A percentile compares a stretch with the other conserved stretches of the same genome.
These are phyloP conservation scores for Hippocampus zosterae DNA, from an alignment of 2,113 vertebrate genomes.

Conservation along the genomic window DNA sequence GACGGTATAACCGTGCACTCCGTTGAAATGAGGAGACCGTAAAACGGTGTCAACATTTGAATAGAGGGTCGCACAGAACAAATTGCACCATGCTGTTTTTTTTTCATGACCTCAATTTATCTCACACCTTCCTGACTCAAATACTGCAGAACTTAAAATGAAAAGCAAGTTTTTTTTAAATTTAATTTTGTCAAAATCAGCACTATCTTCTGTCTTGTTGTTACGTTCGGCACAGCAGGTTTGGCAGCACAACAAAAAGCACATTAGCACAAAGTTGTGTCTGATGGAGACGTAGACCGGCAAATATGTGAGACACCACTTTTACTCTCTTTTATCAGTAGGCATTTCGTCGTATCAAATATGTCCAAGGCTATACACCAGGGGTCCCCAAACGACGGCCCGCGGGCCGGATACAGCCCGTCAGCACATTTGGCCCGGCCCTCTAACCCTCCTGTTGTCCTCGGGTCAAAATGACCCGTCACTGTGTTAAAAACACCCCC, in stretches of 20 bases:
- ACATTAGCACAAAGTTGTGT: constrained; percentile 41
- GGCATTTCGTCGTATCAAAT: constrained; percentile 55
- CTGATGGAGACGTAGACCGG: constrained; percentile 29
- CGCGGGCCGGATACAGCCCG: no score
- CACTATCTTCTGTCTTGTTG: constrained; percentile 63
- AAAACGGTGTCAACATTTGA: no score
- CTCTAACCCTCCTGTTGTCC: no score
- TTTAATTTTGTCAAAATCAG: constrained; percentile 61
- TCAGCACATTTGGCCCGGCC: no score
- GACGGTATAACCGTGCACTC: no score
- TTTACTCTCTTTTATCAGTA: constrained; percentile 43
- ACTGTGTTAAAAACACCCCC: no score
- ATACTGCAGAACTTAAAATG: constrained; percentile 27
- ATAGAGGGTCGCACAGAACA: constrained; percentile 17
- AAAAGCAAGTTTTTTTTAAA: constrained; percentile 46
- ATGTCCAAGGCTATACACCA: constrained; percentile 29
- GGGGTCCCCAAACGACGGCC: no score
- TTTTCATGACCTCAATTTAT: constrained; percentile 60
- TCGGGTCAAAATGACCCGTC: no score
- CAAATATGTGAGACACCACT: constrained; percentile 9
- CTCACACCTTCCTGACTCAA: constrained; percentile 60
- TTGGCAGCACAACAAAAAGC: constrained; percentile 48
- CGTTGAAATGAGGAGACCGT: no score
- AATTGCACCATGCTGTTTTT: constrained; percentile 41
- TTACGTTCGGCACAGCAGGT: constrained; percentile 45